These are phyloP conservation scores for Allenopithecus nigroviridis DNA, from an alignment of 2,797 vertebrate genomes.

Conservation along the genomic window DNA sequence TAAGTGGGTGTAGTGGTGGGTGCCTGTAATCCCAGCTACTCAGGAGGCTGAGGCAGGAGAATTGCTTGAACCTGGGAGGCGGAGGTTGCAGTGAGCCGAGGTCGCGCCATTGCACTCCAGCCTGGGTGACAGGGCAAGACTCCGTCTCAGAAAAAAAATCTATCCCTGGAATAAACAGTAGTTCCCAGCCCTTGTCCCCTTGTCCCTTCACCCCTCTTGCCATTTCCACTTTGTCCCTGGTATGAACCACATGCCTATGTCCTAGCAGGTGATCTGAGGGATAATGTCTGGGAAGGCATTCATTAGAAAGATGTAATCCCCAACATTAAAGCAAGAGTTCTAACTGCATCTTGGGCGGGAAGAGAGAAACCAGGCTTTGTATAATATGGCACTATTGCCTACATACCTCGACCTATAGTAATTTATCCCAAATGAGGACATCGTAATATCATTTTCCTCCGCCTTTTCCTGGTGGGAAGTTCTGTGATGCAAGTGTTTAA, in stretches of 20 bases:
- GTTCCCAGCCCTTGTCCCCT: accelerated
- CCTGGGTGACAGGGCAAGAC: no score
- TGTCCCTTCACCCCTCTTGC: background rate
- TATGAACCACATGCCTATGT: background rate
- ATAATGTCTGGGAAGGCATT: background rate
- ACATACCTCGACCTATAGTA: background rate
- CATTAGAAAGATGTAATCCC: background rate
- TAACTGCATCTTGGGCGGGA: background rate
- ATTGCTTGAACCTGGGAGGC: no score
- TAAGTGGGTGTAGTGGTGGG: accelerated
- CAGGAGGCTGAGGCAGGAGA: no score
- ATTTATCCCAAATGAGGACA: background rate
- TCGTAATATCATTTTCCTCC: background rate
- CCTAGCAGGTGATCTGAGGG: background rate
- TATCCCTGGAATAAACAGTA: background rate
- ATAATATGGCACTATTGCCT: background rate
- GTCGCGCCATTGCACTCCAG: no score
- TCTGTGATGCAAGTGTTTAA: background rate
- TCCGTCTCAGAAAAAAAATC: no score
- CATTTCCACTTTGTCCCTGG: background rate
- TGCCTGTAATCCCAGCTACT: no score
- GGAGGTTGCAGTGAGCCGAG: no score
- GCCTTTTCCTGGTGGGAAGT: background rate
- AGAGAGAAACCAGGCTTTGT: background rate
- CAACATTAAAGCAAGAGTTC: background rate